Conservation (phyloP, 2,797 vertebrate species). For the Pseudochirops corinnae region DNA sequence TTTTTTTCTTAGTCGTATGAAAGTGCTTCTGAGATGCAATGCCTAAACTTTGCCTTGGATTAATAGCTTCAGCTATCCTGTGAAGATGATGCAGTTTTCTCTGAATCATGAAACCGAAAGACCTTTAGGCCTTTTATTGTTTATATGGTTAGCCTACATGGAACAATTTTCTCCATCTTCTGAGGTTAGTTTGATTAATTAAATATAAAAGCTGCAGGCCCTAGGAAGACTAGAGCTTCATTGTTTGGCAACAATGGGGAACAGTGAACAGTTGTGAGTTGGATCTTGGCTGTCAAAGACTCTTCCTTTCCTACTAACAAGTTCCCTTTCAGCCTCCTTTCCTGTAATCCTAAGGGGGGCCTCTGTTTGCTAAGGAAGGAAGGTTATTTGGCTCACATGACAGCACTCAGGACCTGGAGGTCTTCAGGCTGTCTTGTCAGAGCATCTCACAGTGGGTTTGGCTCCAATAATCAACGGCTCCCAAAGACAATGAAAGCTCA, state of each 20-base stretch:
- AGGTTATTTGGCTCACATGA: neutral
- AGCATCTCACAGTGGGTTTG: neutral
- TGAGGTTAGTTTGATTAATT: neutral
- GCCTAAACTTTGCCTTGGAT: constrained; percentile 10
- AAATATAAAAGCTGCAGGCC: constrained; percentile 2
- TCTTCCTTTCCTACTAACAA: neutral
- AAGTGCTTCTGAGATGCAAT: constrained; percentile 16
- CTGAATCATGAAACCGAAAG: constrained; percentile 20
- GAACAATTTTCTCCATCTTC: constrained; percentile 20
- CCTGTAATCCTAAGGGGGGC: neutral
- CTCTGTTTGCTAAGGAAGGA: neutral
- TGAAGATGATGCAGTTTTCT: neutral
- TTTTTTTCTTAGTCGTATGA: constrained; percentile 36
- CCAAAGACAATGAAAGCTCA: constrained; percentile 3
- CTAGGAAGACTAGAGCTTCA: constrained; percentile 28
- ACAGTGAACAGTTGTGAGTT: neutral
- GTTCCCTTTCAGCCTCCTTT: constrained; percentile 4
- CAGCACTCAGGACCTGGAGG: constrained; percentile 27
- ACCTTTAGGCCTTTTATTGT: constrained; percentile 1
- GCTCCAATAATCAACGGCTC: constrained; percentile 4
- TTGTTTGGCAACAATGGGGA: constrained; percentile 29
- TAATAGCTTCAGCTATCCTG: constrained; percentile 7
- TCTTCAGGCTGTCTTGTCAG: neutral
- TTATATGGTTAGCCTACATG: neutral
- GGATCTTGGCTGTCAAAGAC: neutral